A percentile compares a stretch with the other conserved stretches of the same genome.
phyloP scores from a whole-genome alignment of 2,113 vertebrate species.

The Falco punctatus region DNA sequence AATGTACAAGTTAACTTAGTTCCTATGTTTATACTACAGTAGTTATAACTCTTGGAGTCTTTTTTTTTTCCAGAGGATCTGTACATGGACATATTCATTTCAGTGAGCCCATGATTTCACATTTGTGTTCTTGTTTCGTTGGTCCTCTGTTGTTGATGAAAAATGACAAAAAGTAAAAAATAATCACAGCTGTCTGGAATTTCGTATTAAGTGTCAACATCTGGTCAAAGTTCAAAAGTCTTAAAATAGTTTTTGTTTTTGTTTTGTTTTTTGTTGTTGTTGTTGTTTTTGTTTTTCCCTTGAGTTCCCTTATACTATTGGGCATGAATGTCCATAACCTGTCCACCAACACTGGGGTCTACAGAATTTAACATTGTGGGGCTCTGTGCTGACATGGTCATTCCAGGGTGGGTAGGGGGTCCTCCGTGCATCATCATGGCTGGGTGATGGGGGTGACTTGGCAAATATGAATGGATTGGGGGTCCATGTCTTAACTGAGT shows the following conservation, averaged over 20 bases:
- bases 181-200: slow-evolving; percentile 99
- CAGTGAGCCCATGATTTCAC: slow-evolving; percentile 96
- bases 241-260: slow-evolving; percentile 88
- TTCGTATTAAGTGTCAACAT: slow-evolving; percentile 93
- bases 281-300: slow-evolving; percentile 74
- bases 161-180: slow-evolving; percentile 95
- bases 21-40: slow-evolving; percentile 99
- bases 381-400: slow-evolving; percentile 93
- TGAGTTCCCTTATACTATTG: slow-evolving; percentile 93
- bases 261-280: slow-evolving; percentile 1
- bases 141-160: slow-evolving; percentile 97
- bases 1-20: slow-evolving; percentile 99
- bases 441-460: slow-evolving; percentile 86
- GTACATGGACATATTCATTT: slow-evolving; percentile 84
- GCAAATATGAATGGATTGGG: slow-evolving; percentile 87
- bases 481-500: slow-evolving; percentile 91
- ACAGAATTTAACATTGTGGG: slow-evolving; percentile 89
- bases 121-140: slow-evolving; percentile 93
- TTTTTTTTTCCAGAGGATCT: slow-evolving; percentile 83
- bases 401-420: slow-evolving; percentile 90
- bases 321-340: slow-evolving; percentile 94
- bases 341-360: slow-evolving; percentile 90
- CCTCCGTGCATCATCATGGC: slow-evolving; percentile 98
- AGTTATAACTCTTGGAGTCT: slow-evolving; percentile 99
- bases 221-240: slow-evolving; percentile 97